Evolutionary conservation across 2,888 invertebrate genomes (phyloP).

Genomic region (Pandemis corylana): DNA sequence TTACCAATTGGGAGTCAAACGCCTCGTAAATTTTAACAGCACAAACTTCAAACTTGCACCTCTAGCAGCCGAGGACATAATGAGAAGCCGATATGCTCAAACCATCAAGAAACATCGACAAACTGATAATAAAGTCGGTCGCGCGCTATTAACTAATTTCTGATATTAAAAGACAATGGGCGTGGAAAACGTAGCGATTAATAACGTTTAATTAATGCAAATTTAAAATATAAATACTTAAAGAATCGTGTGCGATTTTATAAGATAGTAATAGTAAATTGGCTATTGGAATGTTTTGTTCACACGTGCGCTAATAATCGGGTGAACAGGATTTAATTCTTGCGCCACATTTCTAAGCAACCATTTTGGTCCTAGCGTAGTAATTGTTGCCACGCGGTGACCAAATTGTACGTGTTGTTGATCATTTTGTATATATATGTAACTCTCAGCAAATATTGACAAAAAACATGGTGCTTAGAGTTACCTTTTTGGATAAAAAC

Average conservation of each 20-base stretch:
- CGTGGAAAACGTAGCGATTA: background rate
- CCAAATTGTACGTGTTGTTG: too few relatives aligned
- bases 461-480: too few relatives aligned
- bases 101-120: background rate
- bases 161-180: slow-evolving; percentile 1
- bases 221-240: background rate
- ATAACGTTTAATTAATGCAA: background rate
- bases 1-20: background rate
- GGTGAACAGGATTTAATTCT: too few relatives aligned
- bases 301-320: background rate
- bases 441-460: too few relatives aligned
- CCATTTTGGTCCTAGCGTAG: too few relatives aligned
- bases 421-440: too few relatives aligned
- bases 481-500: too few relatives aligned
- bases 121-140: background rate
- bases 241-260: background rate
- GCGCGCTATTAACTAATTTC: slow-evolving; percentile 1
- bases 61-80: background rate
- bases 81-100: background rate
- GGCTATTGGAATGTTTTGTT: background rate
- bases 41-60: background rate
- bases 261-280: background rate
- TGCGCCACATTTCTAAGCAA: too few relatives aligned
- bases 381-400: too few relatives aligned
- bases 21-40: background rate